Base-by-base conservation (phyloP, 2,797 vertebrate genomes). In the Naso thynnoides region DNA sequence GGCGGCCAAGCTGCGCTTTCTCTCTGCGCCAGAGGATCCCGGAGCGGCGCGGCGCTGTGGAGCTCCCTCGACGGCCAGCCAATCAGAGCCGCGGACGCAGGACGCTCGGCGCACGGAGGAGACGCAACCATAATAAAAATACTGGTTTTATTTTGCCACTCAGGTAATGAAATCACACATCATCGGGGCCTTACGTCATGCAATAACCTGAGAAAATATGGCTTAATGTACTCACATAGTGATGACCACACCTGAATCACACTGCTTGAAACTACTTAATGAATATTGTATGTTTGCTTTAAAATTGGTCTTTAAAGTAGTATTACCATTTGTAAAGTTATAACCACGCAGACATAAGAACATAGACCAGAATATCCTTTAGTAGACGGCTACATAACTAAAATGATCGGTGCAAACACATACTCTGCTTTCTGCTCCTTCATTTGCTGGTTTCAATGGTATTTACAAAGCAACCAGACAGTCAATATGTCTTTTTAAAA, bases 91-190 rank as follows among this genome's bases (percentile, higher is more conserved):
- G 54, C n/a, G 90, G 87, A 93, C 88, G 90, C 86, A 81, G 73
- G 65, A 83, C 78, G 79, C 70, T 10, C 67, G 55, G 59, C 52
- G 69, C 75, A 48, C 77, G 38, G 61, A 50, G 24, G 67, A 63
- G 72, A 85, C 89, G 88, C 87, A 82, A 63, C 50, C 79, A 38
- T 68, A 65, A 86, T 84, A 85, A 78, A 87, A 78, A 73, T 23
- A 41, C 67, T 76, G 61, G 81, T 69, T 80, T 73, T 84, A 81
- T 82, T 85, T 85, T 76, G 81, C 79, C 60, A 73, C 70, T 79
- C 82, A 84, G 88, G 81, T 90, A 92, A 92, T 91, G 73, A 83
- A 92, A 79, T 91, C 89, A 79, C 85, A 89, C 89, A 81, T 92
- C 88, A 90, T 87, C 68, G 27, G 38, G 42, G 23, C 19, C 42